A percentile compares a stretch with the other conserved stretches of the same genome.
These are phyloP conservation scores for Centropristis striata DNA, from an alignment of 2,113 vertebrate species.

Conservation along the genomic window DNA sequence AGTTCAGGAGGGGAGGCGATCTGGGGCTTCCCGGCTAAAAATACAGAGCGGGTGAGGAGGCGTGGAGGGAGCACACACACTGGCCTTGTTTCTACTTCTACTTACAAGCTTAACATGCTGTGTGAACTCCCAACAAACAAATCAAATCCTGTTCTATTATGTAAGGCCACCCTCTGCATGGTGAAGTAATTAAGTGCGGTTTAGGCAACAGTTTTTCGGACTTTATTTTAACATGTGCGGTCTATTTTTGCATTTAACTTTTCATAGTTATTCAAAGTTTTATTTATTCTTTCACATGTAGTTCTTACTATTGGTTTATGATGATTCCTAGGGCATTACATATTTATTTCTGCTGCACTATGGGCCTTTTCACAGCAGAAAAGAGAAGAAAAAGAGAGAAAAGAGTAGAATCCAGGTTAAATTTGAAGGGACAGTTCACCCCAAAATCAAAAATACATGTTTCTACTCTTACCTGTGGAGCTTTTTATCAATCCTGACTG, in stretches of 20 bases:
- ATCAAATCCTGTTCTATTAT: conserved; percentile 15
- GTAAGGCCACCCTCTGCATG: conserved; percentile 3
- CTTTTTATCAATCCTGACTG: no score
- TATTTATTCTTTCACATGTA: neutral
- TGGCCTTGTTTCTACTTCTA: conserved; percentile 73
- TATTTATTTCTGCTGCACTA: neutral
- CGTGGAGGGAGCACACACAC: conserved; percentile 49
- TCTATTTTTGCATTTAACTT: neutral
- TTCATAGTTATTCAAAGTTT: neutral
- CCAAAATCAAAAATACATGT: no score
- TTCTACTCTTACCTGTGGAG: no score
- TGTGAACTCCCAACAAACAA: conserved; percentile 49
- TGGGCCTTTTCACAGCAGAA: neutral
- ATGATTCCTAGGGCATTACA: neutral
- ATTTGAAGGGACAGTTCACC: neutral
- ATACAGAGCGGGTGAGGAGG: conserved; percentile 55
- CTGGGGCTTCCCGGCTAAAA: conserved; percentile 71
- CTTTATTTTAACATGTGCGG: neutral
- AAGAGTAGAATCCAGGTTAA: neutral
- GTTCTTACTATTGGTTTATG: neutral
- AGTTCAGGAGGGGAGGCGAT: conserved; percentile 62
- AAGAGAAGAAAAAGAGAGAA: no score
- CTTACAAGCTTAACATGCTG: conserved; percentile 41
- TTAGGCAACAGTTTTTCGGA: neutral
- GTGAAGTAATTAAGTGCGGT: neutral